A percentile compares a stretch with the other conserved stretches of the same genome.
These are phyloP conservation scores for Hydropsyche betteni DNA, from an alignment of 2,888 invertebrate species.

Conservation along the genomic window DNA sequence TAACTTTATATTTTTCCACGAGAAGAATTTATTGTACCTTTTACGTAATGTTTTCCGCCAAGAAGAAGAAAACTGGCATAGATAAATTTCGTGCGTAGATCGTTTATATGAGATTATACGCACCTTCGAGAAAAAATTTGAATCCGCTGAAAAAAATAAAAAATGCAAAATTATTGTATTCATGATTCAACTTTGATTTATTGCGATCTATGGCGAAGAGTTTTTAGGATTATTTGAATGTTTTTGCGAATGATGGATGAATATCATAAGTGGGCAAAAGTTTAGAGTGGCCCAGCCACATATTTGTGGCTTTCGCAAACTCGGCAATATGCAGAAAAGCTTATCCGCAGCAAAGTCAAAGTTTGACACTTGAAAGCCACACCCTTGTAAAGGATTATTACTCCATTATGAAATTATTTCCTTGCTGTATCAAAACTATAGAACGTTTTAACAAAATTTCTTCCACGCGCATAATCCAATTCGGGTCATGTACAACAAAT, in stretches of 20 bases:
- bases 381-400: constrained; percentile 35
- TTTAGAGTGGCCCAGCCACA: constrained; percentile 32
- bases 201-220: background rate
- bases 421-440: too few species aligned
- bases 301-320: constrained; percentile 31
- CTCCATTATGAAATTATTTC: constrained; percentile 36
- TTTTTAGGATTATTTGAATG: background rate
- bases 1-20: constrained; percentile 41
- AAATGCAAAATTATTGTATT: background rate
- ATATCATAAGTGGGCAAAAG: constrained; percentile 34
- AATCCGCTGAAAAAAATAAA: too few species aligned
- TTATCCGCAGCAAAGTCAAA: constrained; percentile 32
- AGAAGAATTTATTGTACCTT: constrained; percentile 41
- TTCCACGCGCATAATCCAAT: too few species aligned
- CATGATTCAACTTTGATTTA: background rate
- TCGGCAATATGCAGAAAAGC: constrained; percentile 33
- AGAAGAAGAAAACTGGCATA: constrained; percentile 15
- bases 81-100: constrained; percentile 14
- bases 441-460: too few species aligned
- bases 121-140: background rate
- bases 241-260: constrained; percentile 25
- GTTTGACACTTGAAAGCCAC: constrained; percentile 30
- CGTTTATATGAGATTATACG: constrained; percentile 24
- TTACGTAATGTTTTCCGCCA: constrained; percentile 34
- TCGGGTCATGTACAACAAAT: too few species aligned